These are phyloP conservation scores for Pristionchus pacificus DNA, from an alignment of 1,140 invertebrate genomes.

Conservation along the genomic window DNA sequence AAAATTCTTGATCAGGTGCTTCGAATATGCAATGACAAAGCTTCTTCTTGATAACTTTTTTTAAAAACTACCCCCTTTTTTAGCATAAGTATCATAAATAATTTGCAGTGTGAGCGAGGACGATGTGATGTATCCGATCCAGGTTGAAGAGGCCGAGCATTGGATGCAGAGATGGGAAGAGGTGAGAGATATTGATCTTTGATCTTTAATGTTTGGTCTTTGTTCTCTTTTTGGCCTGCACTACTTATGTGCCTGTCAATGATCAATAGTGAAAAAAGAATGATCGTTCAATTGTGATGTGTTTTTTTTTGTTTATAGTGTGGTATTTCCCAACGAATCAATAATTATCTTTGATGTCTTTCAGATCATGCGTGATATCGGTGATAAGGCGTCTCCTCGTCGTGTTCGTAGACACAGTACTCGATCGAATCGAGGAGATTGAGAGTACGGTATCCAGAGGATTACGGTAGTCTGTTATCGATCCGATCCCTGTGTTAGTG, in stretches of 20 bases:
- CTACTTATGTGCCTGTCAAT: too few species aligned
- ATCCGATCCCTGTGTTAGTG: too few species aligned
- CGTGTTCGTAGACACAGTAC: neutral
- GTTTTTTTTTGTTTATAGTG: neutral
- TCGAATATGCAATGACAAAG: neutral
- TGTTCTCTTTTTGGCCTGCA: neutral
- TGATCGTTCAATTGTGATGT: neutral
- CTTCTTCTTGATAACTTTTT: too few species aligned
- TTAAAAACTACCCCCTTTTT: too few species aligned
- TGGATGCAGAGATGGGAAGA: neutral
- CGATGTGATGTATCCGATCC: neutral
- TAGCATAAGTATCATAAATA: too few species aligned
- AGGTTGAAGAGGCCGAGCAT: neutral
- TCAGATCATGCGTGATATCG: neutral
- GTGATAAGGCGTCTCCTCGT: neutral
- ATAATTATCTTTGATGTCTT: neutral
- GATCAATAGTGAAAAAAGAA: too few species aligned
- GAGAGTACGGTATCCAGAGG: neutral
- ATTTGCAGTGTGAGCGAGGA: neutral
- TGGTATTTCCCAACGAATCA: neutral
- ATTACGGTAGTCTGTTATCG: conserved; percentile 1
- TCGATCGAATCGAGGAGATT: neutral
- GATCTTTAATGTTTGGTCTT: neutral
- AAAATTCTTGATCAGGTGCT: neutral
- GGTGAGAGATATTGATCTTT: neutral